Conservation (phyloP, 2,113 vertebrate species). For the Gallinago undulata region DNA sequence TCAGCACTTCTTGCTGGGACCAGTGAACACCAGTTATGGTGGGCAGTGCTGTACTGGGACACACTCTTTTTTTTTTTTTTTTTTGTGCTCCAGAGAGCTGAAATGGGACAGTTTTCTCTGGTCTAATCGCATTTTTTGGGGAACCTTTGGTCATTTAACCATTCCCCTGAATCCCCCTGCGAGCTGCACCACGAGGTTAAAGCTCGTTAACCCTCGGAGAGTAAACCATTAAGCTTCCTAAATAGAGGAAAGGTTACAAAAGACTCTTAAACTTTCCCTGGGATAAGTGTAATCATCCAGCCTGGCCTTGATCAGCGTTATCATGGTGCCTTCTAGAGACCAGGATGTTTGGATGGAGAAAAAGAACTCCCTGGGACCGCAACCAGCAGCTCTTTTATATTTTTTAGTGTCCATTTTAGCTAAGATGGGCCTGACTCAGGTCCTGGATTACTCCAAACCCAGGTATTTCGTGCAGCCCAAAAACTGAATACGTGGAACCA, state of each 20-base stretch:
- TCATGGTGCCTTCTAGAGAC: background rate
- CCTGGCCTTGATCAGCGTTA: too few relatives aligned
- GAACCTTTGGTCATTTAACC: accelerated
- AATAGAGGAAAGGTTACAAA: background rate
- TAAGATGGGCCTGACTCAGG: background rate
- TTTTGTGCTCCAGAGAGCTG: background rate
- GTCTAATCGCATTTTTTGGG: accelerated
- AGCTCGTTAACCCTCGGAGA: background rate
- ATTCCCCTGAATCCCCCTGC: accelerated
- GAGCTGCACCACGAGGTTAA: background rate
- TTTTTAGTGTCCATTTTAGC: background rate
- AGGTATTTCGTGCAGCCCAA: accelerated
- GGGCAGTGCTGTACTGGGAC: background rate
- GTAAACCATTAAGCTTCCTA: background rate
- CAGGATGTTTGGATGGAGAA: background rate
- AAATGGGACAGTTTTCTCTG: accelerated
- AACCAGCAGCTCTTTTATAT: accelerated
- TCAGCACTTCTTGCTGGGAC: background rate
- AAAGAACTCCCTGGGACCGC: background rate
- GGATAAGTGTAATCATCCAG: background rate
- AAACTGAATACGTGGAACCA: accelerated
- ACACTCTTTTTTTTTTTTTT: background rate
- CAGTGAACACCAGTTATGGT: background rate
- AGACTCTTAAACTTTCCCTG: background rate
- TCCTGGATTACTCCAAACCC: background rate